Evolutionary conservation across 2,797 vertebrate genomes (phyloP).

Genomic region (Caiman crocodilus): DNA sequence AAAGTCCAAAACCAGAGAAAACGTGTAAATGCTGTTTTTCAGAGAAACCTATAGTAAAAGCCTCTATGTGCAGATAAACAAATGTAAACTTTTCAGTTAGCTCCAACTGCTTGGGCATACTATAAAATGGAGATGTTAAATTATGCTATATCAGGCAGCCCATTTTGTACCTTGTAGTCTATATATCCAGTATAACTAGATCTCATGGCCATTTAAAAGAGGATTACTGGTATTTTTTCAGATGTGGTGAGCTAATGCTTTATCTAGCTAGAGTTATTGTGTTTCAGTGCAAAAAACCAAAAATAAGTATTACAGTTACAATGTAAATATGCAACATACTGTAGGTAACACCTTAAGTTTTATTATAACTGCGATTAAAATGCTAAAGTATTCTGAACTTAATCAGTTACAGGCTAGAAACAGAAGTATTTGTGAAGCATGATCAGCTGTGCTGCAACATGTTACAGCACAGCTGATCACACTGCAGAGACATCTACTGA

Average conservation of each 20-base stretch:
- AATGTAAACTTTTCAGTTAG: not conserved
- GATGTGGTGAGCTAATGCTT: not conserved
- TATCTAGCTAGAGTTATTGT: not conserved
- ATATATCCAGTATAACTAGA: not conserved
- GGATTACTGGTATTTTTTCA: not conserved
- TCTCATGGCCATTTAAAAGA: not conserved
- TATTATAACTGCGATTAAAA: not conserved
- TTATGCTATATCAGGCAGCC: not conserved
- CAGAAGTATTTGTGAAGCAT: no score
- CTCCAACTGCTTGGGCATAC: not conserved
- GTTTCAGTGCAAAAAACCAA: not conserved
- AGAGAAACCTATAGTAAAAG: not conserved
- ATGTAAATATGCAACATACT: not conserved
- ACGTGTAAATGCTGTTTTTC: not conserved
- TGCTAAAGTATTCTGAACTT: not conserved
- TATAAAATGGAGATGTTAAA: not conserved
- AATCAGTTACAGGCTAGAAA: no score
- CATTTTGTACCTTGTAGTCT: not conserved
- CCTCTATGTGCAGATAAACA: not conserved
- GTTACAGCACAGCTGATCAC: no score
- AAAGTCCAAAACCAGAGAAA: not conserved
- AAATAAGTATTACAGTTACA: not conserved
- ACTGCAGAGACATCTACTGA: no score
- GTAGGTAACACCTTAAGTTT: not conserved
- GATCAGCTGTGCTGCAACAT: no score